Conservation (phyloP, 2,113 vertebrate species). For the Aldabrachelys gigantea region DNA sequence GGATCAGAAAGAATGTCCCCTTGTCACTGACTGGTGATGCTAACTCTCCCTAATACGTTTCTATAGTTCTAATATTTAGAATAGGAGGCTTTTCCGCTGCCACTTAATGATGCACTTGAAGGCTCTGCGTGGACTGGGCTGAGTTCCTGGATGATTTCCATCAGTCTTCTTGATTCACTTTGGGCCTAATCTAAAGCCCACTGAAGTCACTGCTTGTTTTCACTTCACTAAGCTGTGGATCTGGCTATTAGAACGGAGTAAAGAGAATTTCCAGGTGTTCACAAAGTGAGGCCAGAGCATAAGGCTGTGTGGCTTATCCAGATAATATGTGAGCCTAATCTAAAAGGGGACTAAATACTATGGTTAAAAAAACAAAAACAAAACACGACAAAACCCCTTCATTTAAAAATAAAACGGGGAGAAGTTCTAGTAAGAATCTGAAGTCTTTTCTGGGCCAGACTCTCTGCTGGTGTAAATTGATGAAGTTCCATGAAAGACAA, state of each 20-base stretch:
- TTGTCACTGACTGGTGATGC: background rate
- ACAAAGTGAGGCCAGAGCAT: background rate
- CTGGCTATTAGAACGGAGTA: background rate
- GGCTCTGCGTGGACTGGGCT: background rate
- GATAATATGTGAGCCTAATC: background rate
- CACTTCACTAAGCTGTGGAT: background rate
- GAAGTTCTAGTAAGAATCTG: background rate
- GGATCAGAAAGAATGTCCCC: background rate
- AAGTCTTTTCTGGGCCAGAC: background rate
- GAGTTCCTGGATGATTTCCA: background rate
- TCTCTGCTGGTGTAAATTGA: rapidly evolving
- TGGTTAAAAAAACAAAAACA: no score
- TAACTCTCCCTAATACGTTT: background rate
- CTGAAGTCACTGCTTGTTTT: background rate
- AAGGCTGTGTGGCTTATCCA: background rate
- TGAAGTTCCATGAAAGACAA: background rate
- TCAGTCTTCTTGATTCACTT: background rate
- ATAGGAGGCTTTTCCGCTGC: background rate
- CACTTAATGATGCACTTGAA: background rate
- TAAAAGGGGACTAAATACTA: background rate
- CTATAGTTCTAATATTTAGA: background rate
- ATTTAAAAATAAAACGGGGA: background rate
- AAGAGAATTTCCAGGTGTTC: background rate
- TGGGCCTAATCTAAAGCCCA: background rate
- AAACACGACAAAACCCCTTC: background rate